Base-by-base conservation (phyloP, 1,140 invertebrate species). In the Anastrepha ludens region DNA sequence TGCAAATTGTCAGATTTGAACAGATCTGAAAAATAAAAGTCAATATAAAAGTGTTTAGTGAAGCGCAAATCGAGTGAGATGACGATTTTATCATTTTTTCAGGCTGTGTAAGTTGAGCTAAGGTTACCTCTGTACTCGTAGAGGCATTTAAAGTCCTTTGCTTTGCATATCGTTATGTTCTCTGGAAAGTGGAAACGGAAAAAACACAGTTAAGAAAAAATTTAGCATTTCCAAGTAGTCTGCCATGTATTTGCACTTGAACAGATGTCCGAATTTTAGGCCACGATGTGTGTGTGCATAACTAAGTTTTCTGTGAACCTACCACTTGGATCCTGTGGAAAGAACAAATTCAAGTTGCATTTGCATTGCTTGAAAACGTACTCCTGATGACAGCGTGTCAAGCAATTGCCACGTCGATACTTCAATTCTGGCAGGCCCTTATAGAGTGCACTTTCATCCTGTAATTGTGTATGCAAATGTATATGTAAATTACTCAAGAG, bases 401-500 rank as follows among this genome's bases (percentile, higher is more conserved):
- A 91, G 65, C 91, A 92, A 74, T 92, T 92, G 5, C 90, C 90
- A 13, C 88, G 67, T 91, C 91, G 92, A 81, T 92, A 92, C 0
- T 78, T 20, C 3, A 92, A 89, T 2, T 89, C 91, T 2, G 89
- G 90, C 47, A 92, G 87, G n/a, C 90, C 91, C 62, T 91, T 91
- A 59, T 91, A 92, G 0, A 85, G 8, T 0, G 88, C 3, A 5
- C 60, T 41, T n/a, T 92, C 91, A 41, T 92, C 91, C 29, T 88
- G 59, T 7, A n/a, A 58, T 29, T 29, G 29, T 59, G 64, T 17
- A 65, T 29, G 17, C 1, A 62, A 9, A 59, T 11, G 2, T n/a
- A 17, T 64, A 62, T 64, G 29, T 17, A 62, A 41, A 5, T 41
- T 59, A 47, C 58, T 2, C 17, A 59, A 55, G 13, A 58, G n/a